Conservation (phyloP, 2,797 vertebrate species). For the Poeciliopsis infans region DNA sequence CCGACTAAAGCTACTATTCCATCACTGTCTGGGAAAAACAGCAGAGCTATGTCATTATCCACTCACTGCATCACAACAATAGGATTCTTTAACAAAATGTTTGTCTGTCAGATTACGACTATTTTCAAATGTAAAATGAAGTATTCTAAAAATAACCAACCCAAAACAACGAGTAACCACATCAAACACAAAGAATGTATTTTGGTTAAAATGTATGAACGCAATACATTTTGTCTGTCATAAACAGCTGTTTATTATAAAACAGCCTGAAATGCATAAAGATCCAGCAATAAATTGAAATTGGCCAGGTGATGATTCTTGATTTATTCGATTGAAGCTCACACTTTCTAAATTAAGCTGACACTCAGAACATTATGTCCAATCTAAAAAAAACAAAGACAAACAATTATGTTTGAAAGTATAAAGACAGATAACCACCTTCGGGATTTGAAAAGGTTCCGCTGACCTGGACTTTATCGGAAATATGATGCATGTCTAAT, state of each 20-base stretch:
- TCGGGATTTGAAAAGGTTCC: neutral
- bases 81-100: neutral
- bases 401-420: neutral
- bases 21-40: neutral
- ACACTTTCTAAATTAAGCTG: neutral
- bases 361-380: neutral
- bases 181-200: neutral
- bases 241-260: neutral
- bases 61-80: neutral
- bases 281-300: neutral
- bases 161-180: neutral
- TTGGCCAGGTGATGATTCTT: neutral
- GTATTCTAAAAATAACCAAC: neutral
- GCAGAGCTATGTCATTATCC: neutral
- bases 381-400: neutral
- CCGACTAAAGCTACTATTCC: neutral
- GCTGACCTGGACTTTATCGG: constrained; percentile 6
- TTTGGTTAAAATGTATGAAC: neutral
- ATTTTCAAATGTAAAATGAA: neutral
- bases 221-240: neutral
- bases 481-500: neutral
- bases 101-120: neutral
- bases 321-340: neutral
- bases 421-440: neutral
- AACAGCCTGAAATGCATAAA: neutral